Base-by-base conservation (phyloP, 2,888 invertebrate genomes). In the Hirtodrosophila duncani region DNA sequence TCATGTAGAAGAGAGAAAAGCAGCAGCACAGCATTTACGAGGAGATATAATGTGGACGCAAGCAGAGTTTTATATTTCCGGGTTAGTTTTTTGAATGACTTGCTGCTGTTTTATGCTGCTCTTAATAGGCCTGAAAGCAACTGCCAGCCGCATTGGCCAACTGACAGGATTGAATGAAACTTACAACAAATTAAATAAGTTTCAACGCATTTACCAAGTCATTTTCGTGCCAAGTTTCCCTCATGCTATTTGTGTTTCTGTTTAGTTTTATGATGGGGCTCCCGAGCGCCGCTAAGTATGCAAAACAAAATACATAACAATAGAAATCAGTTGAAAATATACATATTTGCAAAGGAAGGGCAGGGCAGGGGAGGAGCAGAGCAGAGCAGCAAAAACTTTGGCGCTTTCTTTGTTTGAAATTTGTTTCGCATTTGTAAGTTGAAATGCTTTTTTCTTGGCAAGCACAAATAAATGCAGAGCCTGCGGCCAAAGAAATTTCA, bases 351-450 rank as follows among this genome's bases (percentile, higher is more conserved):
- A 31, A 34, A 26, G 36, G 43, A 38, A 24, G 27, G n/a, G 33
- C 39, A 24, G 45, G 41, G n/a, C n/a, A n/a, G n/a, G n/a, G n/a
- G n/a, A n/a, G n/a, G n/a, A n/a, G n/a, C n/a, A n/a, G n/a, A n/a
- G n/a, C n/a, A n/a, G n/a, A n/a, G n/a, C n/a, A n/a, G n/a, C n/a
- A n/a, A n/a, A 53, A 80, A 77, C 62, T 77, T 61, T 67, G 80
- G 57, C 72, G 78, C 68, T 79, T 75, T n/a, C n/a, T n/a, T 77
- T 77, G 75, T 81, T 77, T 79, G 71, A 81, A 79, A 77, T 79
- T 77, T 81, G 75, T 75, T 77, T 81, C 77, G 78, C 65, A 80
- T 72, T 72, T 72, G 80, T 80, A 72, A 67, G 80, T 65, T 71
- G 72, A 77, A 80, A 80, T 80, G 80, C 64, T 67, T 79, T 48